Percentiles rank a stretch among this genome's conserved stretches.
phyloP scores from a whole-genome alignment of 2,113 vertebrate genomes.

The Tragelaphus strepsiceros region DNA sequence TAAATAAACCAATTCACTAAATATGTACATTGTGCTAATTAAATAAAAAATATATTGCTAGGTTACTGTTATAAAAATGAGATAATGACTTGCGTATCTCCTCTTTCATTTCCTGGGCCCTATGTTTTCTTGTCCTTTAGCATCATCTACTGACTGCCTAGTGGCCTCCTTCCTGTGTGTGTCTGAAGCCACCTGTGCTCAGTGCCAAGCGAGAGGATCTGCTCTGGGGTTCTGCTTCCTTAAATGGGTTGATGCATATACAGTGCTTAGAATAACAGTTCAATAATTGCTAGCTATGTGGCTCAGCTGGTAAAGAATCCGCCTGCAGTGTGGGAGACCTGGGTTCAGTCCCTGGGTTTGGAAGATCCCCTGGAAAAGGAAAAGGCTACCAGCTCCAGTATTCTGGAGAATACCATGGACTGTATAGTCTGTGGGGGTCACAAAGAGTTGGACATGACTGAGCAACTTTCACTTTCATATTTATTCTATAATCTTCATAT shows the following conservation, averaged over 20 bases:
- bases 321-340: neutral
- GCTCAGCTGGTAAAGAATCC: neutral
- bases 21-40: neutral
- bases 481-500: neutral
- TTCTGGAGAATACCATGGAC: neutral
- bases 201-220: neutral
- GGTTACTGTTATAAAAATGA: neutral
- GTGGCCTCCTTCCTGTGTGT: neutral
- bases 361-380: neutral
- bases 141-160: neutral
- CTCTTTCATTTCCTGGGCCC: neutral
- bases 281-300: neutral
- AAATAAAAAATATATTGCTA: neutral
- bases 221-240: neutral
- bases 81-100: neutral
- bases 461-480: neutral
- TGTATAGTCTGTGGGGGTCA: neutral
- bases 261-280: neutral
- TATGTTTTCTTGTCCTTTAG: neutral
- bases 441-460: neutral
- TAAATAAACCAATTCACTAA: neutral
- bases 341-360: neutral
- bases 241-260: neutral
- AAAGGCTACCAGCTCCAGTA: neutral
- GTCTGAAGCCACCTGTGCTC: neutral